These are phyloP conservation scores for Gadopsis bispinosus DNA, from an alignment of 2,797 vertebrate genomes.

Conservation along the genomic window DNA sequence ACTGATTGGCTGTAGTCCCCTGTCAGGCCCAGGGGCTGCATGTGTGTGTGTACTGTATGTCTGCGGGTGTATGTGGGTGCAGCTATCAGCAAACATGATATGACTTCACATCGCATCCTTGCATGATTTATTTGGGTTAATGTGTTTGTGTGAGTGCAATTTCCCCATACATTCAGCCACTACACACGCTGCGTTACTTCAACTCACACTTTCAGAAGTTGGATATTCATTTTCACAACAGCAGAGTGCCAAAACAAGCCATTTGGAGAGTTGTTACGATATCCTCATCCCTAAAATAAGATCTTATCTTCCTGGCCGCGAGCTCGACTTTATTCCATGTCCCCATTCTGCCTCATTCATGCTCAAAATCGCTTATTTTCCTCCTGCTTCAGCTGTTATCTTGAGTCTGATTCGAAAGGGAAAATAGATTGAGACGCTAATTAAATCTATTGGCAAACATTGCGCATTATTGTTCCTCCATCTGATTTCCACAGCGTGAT, in stretches of 20 bases:
- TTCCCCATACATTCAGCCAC: neutral
- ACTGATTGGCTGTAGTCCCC: constrained; percentile 42
- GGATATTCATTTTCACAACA: constrained; percentile 32
- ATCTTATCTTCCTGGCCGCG: neutral
- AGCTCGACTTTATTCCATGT: constrained; percentile 3
- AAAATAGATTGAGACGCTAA: neutral
- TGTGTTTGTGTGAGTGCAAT: neutral
- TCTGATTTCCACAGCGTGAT: neutral
- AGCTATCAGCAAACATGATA: neutral
- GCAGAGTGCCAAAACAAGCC: constrained; percentile 15
- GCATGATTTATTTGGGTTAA: neutral
- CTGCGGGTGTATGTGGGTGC: neutral
- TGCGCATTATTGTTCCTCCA: neutral
- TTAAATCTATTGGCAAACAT: neutral
- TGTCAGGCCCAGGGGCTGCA: constrained; percentile 12
- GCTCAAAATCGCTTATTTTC: constrained; percentile 3
- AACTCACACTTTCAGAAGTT: neutral
- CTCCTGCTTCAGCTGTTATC: neutral
- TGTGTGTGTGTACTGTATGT: neutral
- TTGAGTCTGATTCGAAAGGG: neutral
- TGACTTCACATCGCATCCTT: neutral
- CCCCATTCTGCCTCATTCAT: neutral
- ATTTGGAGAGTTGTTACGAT: neutral
- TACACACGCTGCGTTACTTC: neutral
- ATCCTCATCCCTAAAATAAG: constrained; percentile 22